Evolutionary conservation across 37 sponge, comb jelly and placozoan species (phyloP).

Genomic region (Axinella damicornis): DNA sequence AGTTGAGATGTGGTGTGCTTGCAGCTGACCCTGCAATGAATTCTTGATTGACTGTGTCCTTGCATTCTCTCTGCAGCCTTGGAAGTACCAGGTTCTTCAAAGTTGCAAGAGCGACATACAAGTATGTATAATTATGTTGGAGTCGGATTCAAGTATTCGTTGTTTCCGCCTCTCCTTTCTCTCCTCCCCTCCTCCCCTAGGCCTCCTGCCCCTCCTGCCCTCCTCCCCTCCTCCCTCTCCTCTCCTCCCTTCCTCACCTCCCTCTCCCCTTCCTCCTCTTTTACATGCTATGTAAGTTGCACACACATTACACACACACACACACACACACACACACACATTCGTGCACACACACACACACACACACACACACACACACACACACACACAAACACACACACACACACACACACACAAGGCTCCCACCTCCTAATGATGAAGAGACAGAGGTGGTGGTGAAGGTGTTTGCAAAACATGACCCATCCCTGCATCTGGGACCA

Average conservation of each 20-base stretch:
- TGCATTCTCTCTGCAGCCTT: slow-evolving; percentile 45
- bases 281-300: no score
- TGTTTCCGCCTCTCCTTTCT: not conserved
- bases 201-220: no score
- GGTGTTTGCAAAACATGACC: slow-evolving; percentile 90
- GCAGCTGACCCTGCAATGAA: no score
- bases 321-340: no score
- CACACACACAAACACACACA: no score
- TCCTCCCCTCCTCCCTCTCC: not conserved
- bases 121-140: slow-evolving; percentile 31
- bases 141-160: not conserved
- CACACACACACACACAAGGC: no score
- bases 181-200: not conserved
- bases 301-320: no score
- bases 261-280: no score
- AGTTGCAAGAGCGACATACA: slow-evolving; percentile 87
- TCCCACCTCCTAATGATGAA: slow-evolving; percentile 17
- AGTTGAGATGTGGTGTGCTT: not conserved
- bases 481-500: slow-evolving; percentile 53
- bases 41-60: not conserved
- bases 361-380: no score
- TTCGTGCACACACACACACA: no score
- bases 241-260: no score
- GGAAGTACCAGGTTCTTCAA: slow-evolving; percentile 98
- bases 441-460: slow-evolving; percentile 90